Percentiles rank a stretch among this genome's conserved stretches.
These are phyloP conservation scores for Quadriops clusia DNA, from an alignment of 2,888 invertebrate species.

Conservation along the genomic window DNA sequence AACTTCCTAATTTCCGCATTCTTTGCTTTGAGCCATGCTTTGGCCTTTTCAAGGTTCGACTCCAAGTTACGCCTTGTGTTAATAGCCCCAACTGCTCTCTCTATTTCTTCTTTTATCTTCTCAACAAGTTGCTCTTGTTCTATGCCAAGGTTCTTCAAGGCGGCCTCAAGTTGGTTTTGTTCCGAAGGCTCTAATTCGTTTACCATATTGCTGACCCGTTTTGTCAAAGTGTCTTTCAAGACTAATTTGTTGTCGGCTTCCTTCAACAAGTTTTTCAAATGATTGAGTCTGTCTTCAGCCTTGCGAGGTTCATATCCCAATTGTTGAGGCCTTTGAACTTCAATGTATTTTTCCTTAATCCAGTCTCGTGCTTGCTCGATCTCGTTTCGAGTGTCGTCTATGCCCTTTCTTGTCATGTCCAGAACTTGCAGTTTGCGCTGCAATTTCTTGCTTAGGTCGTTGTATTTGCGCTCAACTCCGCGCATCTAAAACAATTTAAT, in stretches of 20 bases:
- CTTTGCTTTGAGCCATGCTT: conserved; percentile 69
- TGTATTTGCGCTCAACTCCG: conserved; percentile 70
- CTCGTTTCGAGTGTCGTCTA: conserved; percentile 69
- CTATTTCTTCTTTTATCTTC: conserved; percentile 61
- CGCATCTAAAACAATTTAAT: conserved; percentile 49
- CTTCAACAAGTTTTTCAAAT: conserved; percentile 61
- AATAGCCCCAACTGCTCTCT: conserved; percentile 54
- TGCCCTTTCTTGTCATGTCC: conserved; percentile 72
- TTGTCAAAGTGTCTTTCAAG: conserved; percentile 69
- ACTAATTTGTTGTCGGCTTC: conserved; percentile 78
- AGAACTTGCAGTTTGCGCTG: conserved; percentile 74
- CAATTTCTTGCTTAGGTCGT: conserved; percentile 72
- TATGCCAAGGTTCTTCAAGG: conserved; percentile 55
- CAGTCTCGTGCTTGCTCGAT: conserved; percentile 69
- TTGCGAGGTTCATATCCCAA: conserved; percentile 68
- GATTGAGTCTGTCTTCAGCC: conserved; percentile 60
- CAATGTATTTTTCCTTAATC: conserved; percentile 62
- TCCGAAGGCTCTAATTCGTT: conserved; percentile 78
- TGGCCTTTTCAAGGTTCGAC: conserved; percentile 64
- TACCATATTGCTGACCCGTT: conserved; percentile 71
- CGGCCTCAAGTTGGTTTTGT: conserved; percentile 63
- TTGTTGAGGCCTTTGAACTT: conserved; percentile 52
- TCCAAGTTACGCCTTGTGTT: conserved; percentile 68
- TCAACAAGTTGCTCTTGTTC: conserved; percentile 66
- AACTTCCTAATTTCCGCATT: conserved; percentile 63